Percentiles rank a stretch among this genome's conserved stretches.
Conservation (phyloP, 2,113 vertebrate genomes). For the Eublepharis macularius region DNA sequence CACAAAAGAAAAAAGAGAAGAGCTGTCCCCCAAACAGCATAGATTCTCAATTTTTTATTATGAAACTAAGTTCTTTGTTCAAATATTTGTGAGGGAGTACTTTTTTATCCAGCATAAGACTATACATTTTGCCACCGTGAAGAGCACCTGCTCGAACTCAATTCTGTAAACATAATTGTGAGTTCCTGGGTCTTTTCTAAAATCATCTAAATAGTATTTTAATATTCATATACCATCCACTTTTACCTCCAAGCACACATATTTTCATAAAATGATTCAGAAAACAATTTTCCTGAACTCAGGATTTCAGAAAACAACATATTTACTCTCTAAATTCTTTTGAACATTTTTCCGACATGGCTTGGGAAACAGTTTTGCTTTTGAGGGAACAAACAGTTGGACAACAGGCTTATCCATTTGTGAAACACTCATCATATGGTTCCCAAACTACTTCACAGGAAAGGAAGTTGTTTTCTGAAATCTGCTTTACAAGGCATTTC, state of each 20-base stretch:
- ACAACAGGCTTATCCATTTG: background rate
- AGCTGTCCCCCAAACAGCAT: background rate
- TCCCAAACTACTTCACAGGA: constrained; percentile 9
- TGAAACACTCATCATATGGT: background rate
- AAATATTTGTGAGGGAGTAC: background rate
- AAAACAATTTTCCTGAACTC: background rate
- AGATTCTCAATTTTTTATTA: background rate
- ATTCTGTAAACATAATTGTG: too few relatives aligned
- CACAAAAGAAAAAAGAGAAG: too few relatives aligned
- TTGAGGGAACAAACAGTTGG: background rate
- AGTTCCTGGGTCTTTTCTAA: too few relatives aligned
- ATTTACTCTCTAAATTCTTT: background rate
- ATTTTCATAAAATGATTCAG: background rate
- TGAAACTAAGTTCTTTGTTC: background rate
- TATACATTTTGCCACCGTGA: background rate
- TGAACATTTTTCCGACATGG: background rate
- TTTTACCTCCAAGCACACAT: background rate
- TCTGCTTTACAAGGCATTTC: background rate
- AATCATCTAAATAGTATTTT: too few relatives aligned
- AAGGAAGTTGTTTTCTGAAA: constrained; percentile 4
- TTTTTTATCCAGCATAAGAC: background rate
- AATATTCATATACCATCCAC: too few relatives aligned
- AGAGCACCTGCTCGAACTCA: background rate
- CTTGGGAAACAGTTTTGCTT: background rate
- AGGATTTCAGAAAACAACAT: background rate